phyloP scores from a whole-genome alignment of 2,797 vertebrate species.

The Lindbergichthys nudifrons region DNA sequence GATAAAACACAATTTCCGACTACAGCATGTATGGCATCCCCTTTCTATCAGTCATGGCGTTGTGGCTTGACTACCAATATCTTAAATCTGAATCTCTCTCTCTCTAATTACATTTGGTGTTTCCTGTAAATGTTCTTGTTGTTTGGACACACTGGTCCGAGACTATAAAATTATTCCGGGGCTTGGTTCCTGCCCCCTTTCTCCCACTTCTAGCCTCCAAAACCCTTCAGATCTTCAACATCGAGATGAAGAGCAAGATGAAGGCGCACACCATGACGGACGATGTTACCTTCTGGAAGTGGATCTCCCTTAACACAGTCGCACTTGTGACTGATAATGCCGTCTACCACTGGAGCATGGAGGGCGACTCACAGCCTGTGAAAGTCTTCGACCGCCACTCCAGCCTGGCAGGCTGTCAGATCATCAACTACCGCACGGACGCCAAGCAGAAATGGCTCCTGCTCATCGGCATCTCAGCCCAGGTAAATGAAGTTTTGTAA shows the following conservation, averaged over 20 bases:
- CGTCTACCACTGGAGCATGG: conserved; percentile 99
- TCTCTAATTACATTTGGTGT: conserved; percentile 57
- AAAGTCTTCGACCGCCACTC: conserved; percentile 99
- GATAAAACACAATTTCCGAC: conserved; percentile 54
- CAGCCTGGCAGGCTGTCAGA: conserved; percentile 97
- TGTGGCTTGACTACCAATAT: conserved; percentile 71
- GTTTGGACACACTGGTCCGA: conserved; percentile 10
- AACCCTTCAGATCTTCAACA: conserved; percentile 99
- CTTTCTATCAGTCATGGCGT: conserved; percentile 69
- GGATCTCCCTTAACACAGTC: conserved; percentile 98
- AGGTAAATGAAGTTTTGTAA: conserved; percentile 82
- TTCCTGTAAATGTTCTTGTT: conserved; percentile 23
- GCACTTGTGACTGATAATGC: conserved; percentile 98
- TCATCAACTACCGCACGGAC: conserved; percentile 99
- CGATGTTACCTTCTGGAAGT: conserved; percentile 99
- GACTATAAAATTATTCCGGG: conserved; percentile 51
- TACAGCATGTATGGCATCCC: conserved; percentile 72
- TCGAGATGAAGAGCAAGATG: conserved; percentile 99
- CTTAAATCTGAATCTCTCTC: conserved; percentile 61
- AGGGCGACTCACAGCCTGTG: conserved; percentile 97
- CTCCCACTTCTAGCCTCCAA: conserved; percentile 88
- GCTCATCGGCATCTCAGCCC: conserved; percentile 97
- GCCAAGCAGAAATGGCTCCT: conserved; percentile 99
- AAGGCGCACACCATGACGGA: conserved; percentile 99
- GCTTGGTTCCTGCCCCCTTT: conserved; percentile 52